Conservation (phyloP, 2,113 vertebrate genomes). For the Oncorhynchus gorbuscha region DNA sequence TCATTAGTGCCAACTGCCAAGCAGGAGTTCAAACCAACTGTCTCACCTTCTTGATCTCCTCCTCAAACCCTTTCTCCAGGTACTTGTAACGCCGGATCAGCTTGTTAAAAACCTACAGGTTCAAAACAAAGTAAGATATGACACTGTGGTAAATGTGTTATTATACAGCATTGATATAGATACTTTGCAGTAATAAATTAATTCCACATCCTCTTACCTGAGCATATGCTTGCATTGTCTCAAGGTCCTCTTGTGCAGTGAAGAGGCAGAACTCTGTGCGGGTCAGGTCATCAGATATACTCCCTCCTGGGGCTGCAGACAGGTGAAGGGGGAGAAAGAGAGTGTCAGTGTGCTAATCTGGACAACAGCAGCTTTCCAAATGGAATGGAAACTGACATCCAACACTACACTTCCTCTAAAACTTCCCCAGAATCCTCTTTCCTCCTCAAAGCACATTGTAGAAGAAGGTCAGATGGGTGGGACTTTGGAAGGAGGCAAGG, state of each 20-base stretch:
- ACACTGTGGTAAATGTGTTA: not conserved
- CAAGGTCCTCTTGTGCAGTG: constrained; percentile 96
- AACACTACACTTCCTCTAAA: too few relatives aligned
- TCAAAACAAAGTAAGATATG: not conserved
- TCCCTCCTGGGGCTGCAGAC: constrained; percentile 90
- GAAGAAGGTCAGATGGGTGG: too few relatives aligned
- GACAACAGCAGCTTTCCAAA: not conserved
- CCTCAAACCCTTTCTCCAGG: constrained; percentile 99
- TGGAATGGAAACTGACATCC: not conserved
- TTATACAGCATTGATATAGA: not conserved
- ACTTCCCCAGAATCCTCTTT: too few relatives aligned
- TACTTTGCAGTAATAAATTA: too few relatives aligned
- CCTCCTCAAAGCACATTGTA: too few relatives aligned
- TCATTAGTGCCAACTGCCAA: not conserved
- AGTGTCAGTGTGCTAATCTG: not conserved
- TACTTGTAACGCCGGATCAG: constrained; percentile 99
- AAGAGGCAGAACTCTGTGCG: constrained; percentile 98
- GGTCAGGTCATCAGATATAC: constrained; percentile 97
- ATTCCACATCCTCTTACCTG: constrained; percentile 75
- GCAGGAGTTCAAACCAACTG: not conserved
- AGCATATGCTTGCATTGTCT: constrained; percentile 99
- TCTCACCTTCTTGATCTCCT: constrained; percentile 98
- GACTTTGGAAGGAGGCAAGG: too few relatives aligned
- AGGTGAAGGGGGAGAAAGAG: not conserved
- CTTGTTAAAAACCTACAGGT: constrained; percentile 96